phyloP scores from a whole-genome alignment of 2,113 vertebrate genomes.

The Phrynosoma platyrhinos region DNA sequence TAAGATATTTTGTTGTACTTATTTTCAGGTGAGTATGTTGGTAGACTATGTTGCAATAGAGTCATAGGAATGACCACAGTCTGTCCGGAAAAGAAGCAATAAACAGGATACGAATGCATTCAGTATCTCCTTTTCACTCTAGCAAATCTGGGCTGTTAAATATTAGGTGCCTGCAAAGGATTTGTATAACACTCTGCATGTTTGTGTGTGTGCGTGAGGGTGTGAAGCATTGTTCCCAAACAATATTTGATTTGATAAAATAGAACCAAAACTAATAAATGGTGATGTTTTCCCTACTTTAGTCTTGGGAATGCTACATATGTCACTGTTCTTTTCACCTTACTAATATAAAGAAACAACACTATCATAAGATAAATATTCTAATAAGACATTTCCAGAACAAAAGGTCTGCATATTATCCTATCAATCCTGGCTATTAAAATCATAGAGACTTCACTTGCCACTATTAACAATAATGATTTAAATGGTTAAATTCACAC shows the following conservation, averaged over 20 bases:
- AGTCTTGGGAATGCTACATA: constrained; percentile 58
- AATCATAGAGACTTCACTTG: too few species aligned
- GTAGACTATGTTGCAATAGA: constrained; percentile 45
- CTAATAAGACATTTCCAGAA: neutral
- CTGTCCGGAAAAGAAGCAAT: constrained; percentile 51
- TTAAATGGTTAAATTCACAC: too few species aligned
- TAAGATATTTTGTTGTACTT: constrained; percentile 47
- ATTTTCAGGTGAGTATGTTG: constrained; percentile 36
- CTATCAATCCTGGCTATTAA: too few species aligned
- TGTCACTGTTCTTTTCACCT: constrained; percentile 42
- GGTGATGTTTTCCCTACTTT: constrained; percentile 46
- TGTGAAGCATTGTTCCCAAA: constrained; percentile 38
- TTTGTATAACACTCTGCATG: neutral
- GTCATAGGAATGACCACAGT: constrained; percentile 50
- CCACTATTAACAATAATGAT: too few species aligned
- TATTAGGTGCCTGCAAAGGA: constrained; percentile 48
- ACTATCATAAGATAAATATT: neutral
- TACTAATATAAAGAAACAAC: neutral
- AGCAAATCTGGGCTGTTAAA: constrained; percentile 62
- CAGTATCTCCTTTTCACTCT: constrained; percentile 56
- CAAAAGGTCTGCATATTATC: too few species aligned
- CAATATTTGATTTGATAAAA: constrained; percentile 55
- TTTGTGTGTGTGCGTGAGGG: neutral
- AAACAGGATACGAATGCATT: constrained; percentile 12
- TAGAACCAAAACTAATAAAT: constrained; percentile 55